Base-by-base conservation (phyloP, 2,113 vertebrate species). In the Bagarius yarrelli region DNA sequence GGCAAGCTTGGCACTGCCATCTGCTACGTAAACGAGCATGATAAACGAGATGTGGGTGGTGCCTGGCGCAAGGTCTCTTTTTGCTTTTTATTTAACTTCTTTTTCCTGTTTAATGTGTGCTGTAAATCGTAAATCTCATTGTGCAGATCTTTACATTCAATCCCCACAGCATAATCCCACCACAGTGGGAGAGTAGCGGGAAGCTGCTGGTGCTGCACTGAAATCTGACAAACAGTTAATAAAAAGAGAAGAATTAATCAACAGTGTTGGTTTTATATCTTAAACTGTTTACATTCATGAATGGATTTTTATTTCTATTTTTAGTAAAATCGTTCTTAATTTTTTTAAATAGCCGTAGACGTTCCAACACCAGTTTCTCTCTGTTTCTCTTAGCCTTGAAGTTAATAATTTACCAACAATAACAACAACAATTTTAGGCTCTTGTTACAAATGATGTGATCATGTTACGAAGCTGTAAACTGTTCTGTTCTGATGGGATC, bases 21-120 rank as follows among this genome's bases (percentile, higher is more conserved):
- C 88, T 89, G 88, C 86, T 86, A 83, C 85, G 87, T 88, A 89
- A 88, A 87, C 74, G 81, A 81, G 81, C 44, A 74, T 74, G 71
- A 81, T 84, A 82, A 87, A 89, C 83, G 84, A 78, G 76, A 78
- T 66, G 60, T 64, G 76, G 40, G 76, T 78, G 85, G 59, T 23
- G 52, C 83, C 86, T 89, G 88, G 85, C 84, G 84, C 80, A 25
- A 30, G 27, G 23, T 52, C 44, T 55, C 47, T 55, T 66, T 73
- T 50, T 32, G 9, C 55, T 21, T 53, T 71, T 70, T 69, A 53
- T 72, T 13, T 6, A 52, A 53, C 60, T 32, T 61, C 40, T 32
- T 52, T 55, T 66, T 59, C 63, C 27, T 66, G 27, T 15, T 78
- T 61, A 55, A 25, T 66, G 76, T 30, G 2, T 64, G 76, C 76